Evolutionary conservation across 2,888 invertebrate species (phyloP), one percentile per base, ranked within the genome.

Genomic region (Podabrus alpinus): DNA sequence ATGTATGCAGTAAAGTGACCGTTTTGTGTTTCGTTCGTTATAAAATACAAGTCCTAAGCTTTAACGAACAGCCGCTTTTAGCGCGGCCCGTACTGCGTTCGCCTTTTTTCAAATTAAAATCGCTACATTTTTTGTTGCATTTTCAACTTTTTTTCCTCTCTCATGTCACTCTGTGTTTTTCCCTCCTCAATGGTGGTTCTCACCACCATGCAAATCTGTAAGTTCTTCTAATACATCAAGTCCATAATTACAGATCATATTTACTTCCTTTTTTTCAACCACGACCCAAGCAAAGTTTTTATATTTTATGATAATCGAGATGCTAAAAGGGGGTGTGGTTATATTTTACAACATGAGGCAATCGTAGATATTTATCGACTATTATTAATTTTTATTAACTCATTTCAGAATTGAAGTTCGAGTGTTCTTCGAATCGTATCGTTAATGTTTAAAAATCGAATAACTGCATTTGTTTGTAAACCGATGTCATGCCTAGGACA

Each of bases 31-130:
- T 45, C 45, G 13, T 64, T 45, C 45, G 13, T 7, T 45, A 45
- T 45, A 45, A 45, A 64, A 64, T 64, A 79, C 80, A 80, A 79
- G 77, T 80, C 62, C 21, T 79, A 75, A 69, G 75, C 68, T 79
- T 80, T 74, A 72, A 78, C 77, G 77, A 79, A 81, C 80, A 78
- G 77, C 79, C 75, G 75, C 80, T 79, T 81, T 77, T 80, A 80
- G 79, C 80, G 82, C 80, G 80, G 79, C 79, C 77, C 80, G 81
- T 76, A 80, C 84, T 83, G 83, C 84, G 83, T 82, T 83, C 82
- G 73, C 71, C 59, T 70, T 3, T 45, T 45, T n/a, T 45, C 1
- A 45, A 45, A 45, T n/a, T 2, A n/a, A n/a, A 45, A n/a, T 45
- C n/a, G 0, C 7, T 1, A 45, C n/a, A n/a, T n/a, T 45, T n/a